These are phyloP conservation scores for Stegostoma tigrinum DNA, from an alignment of 2,113 vertebrate species.

Conservation along the genomic window DNA sequence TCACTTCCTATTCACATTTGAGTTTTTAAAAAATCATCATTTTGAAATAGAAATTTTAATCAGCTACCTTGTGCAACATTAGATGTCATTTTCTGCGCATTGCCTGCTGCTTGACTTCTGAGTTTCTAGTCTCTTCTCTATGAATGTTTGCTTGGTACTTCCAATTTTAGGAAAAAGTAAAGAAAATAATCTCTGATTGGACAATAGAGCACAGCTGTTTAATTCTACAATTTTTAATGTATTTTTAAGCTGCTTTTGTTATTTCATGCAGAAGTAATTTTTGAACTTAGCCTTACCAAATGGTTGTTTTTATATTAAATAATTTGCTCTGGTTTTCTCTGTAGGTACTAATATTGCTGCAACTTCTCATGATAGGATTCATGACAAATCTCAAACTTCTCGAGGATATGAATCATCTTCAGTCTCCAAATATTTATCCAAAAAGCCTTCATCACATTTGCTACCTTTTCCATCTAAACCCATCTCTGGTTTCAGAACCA, in stretches of 20 bases:
- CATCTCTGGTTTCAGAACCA: background rate
- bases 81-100: background rate
- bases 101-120: background rate
- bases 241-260: background rate
- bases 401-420: background rate
- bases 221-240: background rate
- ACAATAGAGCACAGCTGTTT: background rate
- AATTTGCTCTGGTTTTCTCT: slow-evolving; percentile 42
- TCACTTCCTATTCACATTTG: background rate
- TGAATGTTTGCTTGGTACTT: slow-evolving; percentile 8
- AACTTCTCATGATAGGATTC: slow-evolving; percentile 46
- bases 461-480: slow-evolving; percentile 32
- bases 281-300: background rate
- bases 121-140: background rate
- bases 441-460: background rate
- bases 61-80: background rate
- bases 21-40: background rate
- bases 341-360: slow-evolving; percentile 58
- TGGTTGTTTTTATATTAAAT: slow-evolving; percentile 2
- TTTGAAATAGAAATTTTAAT: background rate
- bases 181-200: background rate
- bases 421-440: background rate
- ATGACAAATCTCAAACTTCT: slow-evolving; percentile 43
- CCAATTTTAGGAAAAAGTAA: background rate
- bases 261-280: background rate